Evolutionary conservation across 2,113 vertebrate species (phyloP), one percentile per base, ranked within the genome.

Genomic region (Fulica atra): DNA sequence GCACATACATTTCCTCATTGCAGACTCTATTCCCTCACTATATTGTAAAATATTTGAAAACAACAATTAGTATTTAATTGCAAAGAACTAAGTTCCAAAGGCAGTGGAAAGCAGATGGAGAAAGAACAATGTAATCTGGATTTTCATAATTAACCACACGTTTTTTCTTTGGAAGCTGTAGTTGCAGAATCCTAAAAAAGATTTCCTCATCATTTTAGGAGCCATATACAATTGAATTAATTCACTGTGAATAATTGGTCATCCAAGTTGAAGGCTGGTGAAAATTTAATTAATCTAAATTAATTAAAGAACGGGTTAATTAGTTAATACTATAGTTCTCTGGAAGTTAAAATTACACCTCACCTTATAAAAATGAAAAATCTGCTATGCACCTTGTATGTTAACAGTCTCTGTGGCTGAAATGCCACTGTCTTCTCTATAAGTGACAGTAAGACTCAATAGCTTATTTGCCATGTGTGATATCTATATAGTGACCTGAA

Each of bases 31-130:
- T 95, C 66, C 42, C 35, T 63, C 36, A 59, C 15, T 80, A 31
- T 76, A 72, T 53, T 40, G 68, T 64, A 64, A 93, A 88, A 81
- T 82, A 82, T 88, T 94, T 92, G 74, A 92, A 92, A 93, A 94
- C 40, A 92, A 61, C 36, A 85, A 86, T 91, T 81, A 92, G 10
- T n/a, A 77, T 85, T 77, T 60, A 91, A 77, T 83, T 80, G 16
- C 73, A 71, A 87, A 80, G 79, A 91, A 80, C 8, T 86, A 84
- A 86, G 4, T 51, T 87, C n/a, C 79, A 79, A 80, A 95, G 42
- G 2, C 78, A 89, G 36, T 50, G 33, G 61, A 72, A 94, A 92
- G 51, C 82, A 93, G 80, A 73, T 15, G 40, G 21, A 93, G 15
- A 5, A 95, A 86, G 59, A 77, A 90, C 33, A 94, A 93, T 40